These are phyloP conservation scores for Oreochromis tanganicae DNA, from an alignment of 2,113 vertebrate genomes.

Conservation along the genomic window DNA sequence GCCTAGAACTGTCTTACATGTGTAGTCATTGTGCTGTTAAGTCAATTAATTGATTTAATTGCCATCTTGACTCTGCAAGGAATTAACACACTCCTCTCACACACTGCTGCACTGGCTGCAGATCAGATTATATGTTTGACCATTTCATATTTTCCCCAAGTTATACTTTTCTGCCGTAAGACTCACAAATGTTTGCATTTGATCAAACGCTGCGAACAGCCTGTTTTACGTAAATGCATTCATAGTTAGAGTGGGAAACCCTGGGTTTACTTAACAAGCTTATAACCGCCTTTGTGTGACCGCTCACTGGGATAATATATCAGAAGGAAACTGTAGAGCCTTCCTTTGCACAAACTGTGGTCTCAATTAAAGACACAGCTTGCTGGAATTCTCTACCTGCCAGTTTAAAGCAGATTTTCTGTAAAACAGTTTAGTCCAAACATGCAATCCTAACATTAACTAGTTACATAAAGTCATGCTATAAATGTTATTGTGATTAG, in stretches of 20 bases:
- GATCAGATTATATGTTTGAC: not conserved
- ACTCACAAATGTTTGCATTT: not conserved
- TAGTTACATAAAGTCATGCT: not conserved
- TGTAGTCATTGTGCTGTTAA: not conserved
- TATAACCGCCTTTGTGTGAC: not conserved
- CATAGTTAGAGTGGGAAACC: rapidly evolving
- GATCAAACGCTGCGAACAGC: not conserved
- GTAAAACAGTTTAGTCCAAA: not conserved
- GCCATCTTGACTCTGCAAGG: not conserved
- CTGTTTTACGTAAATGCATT: not conserved
- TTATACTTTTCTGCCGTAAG: not conserved
- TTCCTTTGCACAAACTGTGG: not conserved
- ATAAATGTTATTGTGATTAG: not conserved
- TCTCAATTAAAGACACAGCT: not conserved
- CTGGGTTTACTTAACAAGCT: not conserved
- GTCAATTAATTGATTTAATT: not conserved
- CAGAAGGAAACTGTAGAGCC: not conserved
- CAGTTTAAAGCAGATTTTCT: not conserved
- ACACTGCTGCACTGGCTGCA: not conserved
- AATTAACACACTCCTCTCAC: not conserved
- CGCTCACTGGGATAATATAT: not conserved
- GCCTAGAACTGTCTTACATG: not conserved
- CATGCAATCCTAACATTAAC: not conserved
- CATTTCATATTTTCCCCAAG: not conserved
- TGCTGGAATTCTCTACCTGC: not conserved